Evolutionary conservation across 2,797 vertebrate species (phyloP).

Genomic region (Pseudochirops cupreus): DNA sequence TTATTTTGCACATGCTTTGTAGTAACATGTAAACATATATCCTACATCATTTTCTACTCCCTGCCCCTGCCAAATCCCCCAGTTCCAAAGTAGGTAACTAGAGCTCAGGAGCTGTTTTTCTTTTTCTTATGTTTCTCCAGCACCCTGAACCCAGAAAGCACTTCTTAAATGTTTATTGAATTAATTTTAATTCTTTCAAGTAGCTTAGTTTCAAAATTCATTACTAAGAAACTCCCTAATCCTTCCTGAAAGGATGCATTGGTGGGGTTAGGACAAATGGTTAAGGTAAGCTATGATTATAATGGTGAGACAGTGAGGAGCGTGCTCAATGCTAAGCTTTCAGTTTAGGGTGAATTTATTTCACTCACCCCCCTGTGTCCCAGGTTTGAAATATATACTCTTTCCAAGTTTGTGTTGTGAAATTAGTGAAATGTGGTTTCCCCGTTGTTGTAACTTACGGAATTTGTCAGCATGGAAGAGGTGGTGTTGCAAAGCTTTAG

Average conservation of each 20-base stretch:
- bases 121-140: not conserved
- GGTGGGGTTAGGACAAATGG: slow-evolving; percentile 33
- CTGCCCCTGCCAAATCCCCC: not conserved
- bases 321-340: not conserved
- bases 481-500: not conserved
- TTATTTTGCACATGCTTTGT: not conserved
- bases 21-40: not conserved
- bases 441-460: not conserved
- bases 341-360: not conserved
- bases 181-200: slow-evolving; percentile 47
- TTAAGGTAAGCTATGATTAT: not conserved
- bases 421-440: slow-evolving; percentile 10
- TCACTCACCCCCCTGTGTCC: not conserved
- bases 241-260: slow-evolving; percentile 53
- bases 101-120: not conserved
- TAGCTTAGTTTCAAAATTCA: slow-evolving; percentile 43
- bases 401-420: not conserved
- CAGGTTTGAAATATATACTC: not conserved
- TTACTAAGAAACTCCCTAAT: slow-evolving; percentile 33
- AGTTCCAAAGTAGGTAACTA: not conserved
- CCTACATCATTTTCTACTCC: not conserved
- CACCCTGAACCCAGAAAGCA: not conserved
- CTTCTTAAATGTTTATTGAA: slow-evolving; percentile 10
- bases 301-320: fast-evolving
- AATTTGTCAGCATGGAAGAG: not conserved